Evolutionary conservation across 2,113 vertebrate genomes (phyloP), one percentile per base, ranked within the genome.

Genomic region (Buteo buteo): DNA sequence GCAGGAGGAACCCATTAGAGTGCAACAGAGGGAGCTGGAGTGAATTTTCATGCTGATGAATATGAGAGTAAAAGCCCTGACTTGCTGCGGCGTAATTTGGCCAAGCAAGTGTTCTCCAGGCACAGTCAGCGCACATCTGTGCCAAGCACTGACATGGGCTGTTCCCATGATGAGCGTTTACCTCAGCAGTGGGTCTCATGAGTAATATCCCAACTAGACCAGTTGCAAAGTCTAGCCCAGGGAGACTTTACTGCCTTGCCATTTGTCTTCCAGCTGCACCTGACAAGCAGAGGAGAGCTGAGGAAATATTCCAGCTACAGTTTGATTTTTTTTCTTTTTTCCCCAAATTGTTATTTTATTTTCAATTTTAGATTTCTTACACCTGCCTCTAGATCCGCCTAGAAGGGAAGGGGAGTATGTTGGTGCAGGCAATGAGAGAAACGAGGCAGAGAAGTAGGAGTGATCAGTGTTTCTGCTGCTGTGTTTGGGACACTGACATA

Each of bases 21-120:
- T 19, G 54, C 40, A 88, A 17, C 36, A 81, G 36, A 61, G 61
- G 54, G 77, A 82, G 36, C 65, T 74, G 72, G 47, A 86, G 44
- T 72, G 88, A 78, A 78, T 94, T 93, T 95, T 84, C 73, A 8
- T 40, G 61, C 59, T 95, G 77, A 94, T 94, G 82, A 94, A 62
- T 50, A 67, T 69, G 69, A 38, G 80, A 86, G 69, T 36, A 62
- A 91, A 91, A 95, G 73, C 81, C 77, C 65, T 80, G 83, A 65
- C 31, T 86, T 82, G 82, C 88, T 88, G 83, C 2, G 7, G n/a
- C 81, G 86, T 82, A 76, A 86, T 92, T 64, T 93, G 94, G 52
- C 52, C 73, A 55, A 81, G 80, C 47, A 64, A 78, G 61, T 64
- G 64, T 84, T 84, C 91, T 90, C 44, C 40, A 79, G 77, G 80